Evolutionary conservation across 2,888 invertebrate species (phyloP).

Genomic region (Dasysyrphus albostriatus): DNA sequence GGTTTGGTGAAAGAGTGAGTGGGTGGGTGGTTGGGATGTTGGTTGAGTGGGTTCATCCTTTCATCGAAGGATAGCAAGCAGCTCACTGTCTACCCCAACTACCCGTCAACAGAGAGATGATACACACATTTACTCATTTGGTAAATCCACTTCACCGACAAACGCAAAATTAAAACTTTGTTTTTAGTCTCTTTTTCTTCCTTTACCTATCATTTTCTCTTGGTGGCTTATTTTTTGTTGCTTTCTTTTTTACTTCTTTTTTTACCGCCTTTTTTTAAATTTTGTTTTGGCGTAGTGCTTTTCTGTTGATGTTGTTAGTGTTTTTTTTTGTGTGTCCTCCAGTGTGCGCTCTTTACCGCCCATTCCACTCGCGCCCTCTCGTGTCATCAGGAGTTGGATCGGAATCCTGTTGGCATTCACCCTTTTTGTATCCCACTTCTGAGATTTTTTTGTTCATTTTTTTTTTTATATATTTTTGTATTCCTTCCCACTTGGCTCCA

Average conservation of each 20-base stretch:
- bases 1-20: neutral
- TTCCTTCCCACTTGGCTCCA: conserved; percentile 44
- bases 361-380: neutral
- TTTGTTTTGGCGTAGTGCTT: conserved; percentile 37
- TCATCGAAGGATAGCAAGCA: conserved; percentile 51
- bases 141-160: conserved; percentile 65
- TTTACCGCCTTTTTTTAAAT: conserved; percentile 61
- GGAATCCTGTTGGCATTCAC: conserved; percentile 70
- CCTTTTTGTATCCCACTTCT: conserved; percentile 64
- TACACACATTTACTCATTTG: conserved; percentile 53
- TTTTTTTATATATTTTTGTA: conserved; percentile 26
- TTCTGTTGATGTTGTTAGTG: conserved; percentile 20
- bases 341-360: conserved; percentile 25
- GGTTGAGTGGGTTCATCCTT: conserved; percentile 47
- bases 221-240: conserved; percentile 5
- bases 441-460: conserved; percentile 4
- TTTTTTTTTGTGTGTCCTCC: conserved; percentile 20
- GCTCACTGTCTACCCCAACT: conserved; percentile 46
- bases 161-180: conserved; percentile 74
- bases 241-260: conserved; percentile 45
- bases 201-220: conserved; percentile 3
- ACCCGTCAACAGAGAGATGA: conserved; percentile 34
- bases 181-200: conserved; percentile 36
- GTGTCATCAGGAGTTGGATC: conserved; percentile 46
- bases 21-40: conserved; percentile 2